Evolutionary conservation across 2,888 invertebrate species (phyloP), one percentile per base, ranked within the genome.

Genomic region (Sarcophaga variegata): DNA sequence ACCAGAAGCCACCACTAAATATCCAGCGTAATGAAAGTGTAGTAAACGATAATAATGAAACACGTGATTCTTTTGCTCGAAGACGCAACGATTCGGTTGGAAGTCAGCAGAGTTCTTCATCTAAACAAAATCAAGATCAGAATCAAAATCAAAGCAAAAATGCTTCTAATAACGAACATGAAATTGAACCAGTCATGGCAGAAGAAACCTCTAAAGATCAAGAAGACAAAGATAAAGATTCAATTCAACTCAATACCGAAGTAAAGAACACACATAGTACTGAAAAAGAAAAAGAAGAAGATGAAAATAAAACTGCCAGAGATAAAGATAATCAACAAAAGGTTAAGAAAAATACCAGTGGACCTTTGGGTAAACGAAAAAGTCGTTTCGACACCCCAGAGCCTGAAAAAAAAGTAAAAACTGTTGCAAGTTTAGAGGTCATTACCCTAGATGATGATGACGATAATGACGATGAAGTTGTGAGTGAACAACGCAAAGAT

Each of bases 371-470:
- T 20, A 91, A 91, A 87, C 90, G 91, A 45, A 90, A 90, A 71
- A 87, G 75, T 59, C 89, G 89, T 20, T 90, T 89, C 80, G 87
- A 87, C 75, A 70, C 88, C 2, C 81, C 83, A 54, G 66, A 54
- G 3, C 69, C 45, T 49, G 67, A 54, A 6, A 81, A 66, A 62
- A 70, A 82, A 79, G 63, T 82, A 8, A 86, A 85, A 78, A 22
- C 83, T 22, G 4, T 49, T 88, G 62, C 70, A 83, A 80, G n/a
- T 85, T 20, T 81, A 11, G 88, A 93, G 71, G 90, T 92, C 17
- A 89, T 90, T 45, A 91, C 90, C 27, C 88, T 90, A 62, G 90
- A 90, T 77, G 90, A 91, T 83, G 90, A 91, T 60, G 91, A 91
- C 83, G 90, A 91, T 60, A 91, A 90, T 0, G 90, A 90, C 11